phyloP scores from a whole-genome alignment of 1,140 invertebrate genomes.

The Aphidius ervi region DNA sequence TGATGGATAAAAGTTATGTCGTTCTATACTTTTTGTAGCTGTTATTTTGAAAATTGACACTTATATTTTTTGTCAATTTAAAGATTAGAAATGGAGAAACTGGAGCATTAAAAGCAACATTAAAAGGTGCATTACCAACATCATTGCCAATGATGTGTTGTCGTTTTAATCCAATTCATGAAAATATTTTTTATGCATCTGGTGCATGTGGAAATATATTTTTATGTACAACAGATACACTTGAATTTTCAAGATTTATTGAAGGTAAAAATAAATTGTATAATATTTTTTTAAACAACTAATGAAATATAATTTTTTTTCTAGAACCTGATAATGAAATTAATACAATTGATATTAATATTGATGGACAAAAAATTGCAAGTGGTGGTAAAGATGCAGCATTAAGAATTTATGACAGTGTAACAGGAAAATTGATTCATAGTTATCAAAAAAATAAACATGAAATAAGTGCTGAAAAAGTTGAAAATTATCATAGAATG shows the following conservation, averaged over 20 bases:
- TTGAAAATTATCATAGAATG: slow-evolving; percentile 36
- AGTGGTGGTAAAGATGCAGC: slow-evolving; percentile 41
- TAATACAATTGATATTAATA: slow-evolving; percentile 35
- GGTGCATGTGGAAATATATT: slow-evolving; percentile 36
- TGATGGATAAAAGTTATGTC: too few relatives aligned
- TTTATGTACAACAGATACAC: slow-evolving; percentile 27
- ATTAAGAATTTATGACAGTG: slow-evolving; percentile 36
- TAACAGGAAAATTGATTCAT: slow-evolving; percentile 33
- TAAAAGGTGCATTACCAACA: slow-evolving; percentile 26
- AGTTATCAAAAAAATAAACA: slow-evolving; percentile 25
- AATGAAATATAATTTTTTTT: slow-evolving; percentile 15
- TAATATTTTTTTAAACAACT: not conserved
- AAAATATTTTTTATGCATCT: slow-evolving; percentile 32
- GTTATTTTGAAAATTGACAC: too few relatives aligned
- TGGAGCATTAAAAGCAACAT: slow-evolving; percentile 25
- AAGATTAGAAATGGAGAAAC: slow-evolving; percentile 31
- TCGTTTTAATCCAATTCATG: slow-evolving; percentile 34
- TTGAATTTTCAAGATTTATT: slow-evolving; percentile 31
- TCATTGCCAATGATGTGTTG: slow-evolving; percentile 34
- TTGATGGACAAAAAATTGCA: slow-evolving; percentile 27
- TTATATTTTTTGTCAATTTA: not conserved
- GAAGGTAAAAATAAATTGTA: slow-evolving; percentile 26
- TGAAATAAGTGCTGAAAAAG: slow-evolving; percentile 26
- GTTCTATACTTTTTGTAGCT: too few relatives aligned
- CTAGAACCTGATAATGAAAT: slow-evolving; percentile 41